These are phyloP conservation scores for Oncopeltus fasciatus DNA, from an alignment of 1,140 invertebrate genomes.

Conservation along the genomic window DNA sequence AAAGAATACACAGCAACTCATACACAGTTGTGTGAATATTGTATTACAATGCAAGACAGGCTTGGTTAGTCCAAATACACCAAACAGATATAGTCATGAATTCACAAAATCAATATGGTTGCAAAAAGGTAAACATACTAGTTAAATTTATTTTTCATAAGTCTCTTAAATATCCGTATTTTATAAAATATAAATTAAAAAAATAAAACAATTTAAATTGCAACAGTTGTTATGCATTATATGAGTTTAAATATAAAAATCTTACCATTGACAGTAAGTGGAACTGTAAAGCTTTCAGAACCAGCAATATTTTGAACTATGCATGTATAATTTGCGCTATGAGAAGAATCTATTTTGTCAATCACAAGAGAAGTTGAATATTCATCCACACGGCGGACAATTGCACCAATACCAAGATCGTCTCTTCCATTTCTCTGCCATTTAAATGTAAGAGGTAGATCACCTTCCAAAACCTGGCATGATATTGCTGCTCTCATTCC, in stretches of 20 bases:
- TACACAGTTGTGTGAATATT: too few species aligned
- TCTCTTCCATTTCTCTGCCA: constrained; percentile 61
- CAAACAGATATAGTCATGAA: too few species aligned
- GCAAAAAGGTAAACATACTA: too few species aligned
- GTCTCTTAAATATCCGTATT: too few species aligned
- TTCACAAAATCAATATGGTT: too few species aligned
- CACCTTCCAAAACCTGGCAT: constrained; percentile 86
- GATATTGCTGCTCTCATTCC: constrained; percentile 84
- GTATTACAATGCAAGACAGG: too few species aligned
- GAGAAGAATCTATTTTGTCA: constrained; percentile 64
- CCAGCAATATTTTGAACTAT: constrained; percentile 72
- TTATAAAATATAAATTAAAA: too few species aligned
- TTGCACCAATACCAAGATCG: constrained; percentile 34
- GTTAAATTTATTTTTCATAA: too few species aligned
- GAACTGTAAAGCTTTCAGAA: constrained; percentile 53
- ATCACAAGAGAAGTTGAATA: constrained; percentile 81
- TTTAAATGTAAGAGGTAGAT: constrained; percentile 76
- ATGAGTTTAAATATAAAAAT: background rate
- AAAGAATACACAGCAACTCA: too few species aligned
- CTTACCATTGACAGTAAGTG: constrained; percentile 69
- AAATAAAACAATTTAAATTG: background rate
- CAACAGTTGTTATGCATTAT: background rate
- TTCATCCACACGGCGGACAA: constrained; percentile 51
- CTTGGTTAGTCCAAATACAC: too few species aligned
- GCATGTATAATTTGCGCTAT: constrained; percentile 81